These are phyloP conservation scores for Pocillopora grandis DNA, from an alignment of 92 coral and sea anemone genomes.

Conservation along the genomic window DNA sequence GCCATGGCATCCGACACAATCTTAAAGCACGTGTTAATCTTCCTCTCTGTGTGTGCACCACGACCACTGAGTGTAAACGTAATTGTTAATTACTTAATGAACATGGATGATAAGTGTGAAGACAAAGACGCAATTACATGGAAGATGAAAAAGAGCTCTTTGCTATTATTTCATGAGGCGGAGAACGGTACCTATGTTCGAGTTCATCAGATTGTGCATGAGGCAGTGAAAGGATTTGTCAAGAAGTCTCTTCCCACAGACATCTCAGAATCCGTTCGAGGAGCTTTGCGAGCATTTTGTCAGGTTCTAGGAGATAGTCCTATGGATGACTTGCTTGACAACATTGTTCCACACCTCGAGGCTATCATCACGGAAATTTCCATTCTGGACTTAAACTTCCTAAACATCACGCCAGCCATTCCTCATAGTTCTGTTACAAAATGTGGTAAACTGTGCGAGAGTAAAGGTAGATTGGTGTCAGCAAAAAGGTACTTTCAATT, in stretches of 20 bases:
- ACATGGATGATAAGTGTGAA: not conserved
- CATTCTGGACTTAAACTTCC: too few relatives aligned
- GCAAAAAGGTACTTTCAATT: too few relatives aligned
- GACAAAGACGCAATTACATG: conserved; percentile 25
- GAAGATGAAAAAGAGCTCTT: conserved; percentile 28
- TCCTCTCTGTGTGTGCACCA: conserved; percentile 5
- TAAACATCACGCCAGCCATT: too few relatives aligned
- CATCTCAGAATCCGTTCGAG: not conserved
- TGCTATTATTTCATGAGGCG: conserved; percentile 26
- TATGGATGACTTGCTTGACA: too few relatives aligned
- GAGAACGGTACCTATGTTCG: conserved; percentile 4
- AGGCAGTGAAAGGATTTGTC: not conserved
- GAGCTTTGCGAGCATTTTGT: not conserved
- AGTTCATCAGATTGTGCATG: not conserved
- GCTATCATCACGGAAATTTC: too few relatives aligned
- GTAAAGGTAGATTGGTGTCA: too few relatives aligned
- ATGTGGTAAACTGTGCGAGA: too few relatives aligned
- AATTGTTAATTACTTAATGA: conserved; percentile 14
- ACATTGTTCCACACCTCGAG: not conserved
- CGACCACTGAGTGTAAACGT: conserved; percentile 13
- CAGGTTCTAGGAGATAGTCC: not conserved
- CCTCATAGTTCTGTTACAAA: too few relatives aligned
- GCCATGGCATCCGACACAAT: too few relatives aligned
- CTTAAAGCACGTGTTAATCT: too few relatives aligned
- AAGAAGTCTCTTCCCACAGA: not conserved